phyloP scores from a whole-genome alignment of 2,113 vertebrate genomes.

The Columba livia region DNA sequence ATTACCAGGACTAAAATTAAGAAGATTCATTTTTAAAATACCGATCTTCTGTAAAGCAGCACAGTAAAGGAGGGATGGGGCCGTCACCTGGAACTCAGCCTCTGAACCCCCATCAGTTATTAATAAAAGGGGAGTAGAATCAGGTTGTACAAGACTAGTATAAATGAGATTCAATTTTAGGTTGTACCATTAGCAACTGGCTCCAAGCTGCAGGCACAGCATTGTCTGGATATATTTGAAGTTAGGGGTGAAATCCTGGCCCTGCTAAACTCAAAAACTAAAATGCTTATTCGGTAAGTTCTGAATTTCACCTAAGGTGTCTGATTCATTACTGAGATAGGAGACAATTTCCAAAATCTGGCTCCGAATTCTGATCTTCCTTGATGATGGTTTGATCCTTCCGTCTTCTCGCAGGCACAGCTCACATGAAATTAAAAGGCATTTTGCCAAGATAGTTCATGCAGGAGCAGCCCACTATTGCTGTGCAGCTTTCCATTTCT shows the following conservation, averaged over 20 bases:
- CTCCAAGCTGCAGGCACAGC: background rate
- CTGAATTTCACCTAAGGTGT: slow-evolving; percentile 34
- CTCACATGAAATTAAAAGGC: slow-evolving; percentile 49
- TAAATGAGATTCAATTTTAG: background rate
- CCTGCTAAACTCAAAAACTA: background rate
- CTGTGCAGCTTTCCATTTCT: background rate
- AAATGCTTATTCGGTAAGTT: slow-evolving; percentile 54
- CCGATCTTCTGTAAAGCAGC: background rate
- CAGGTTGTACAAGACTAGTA: background rate
- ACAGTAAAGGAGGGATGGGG: background rate
- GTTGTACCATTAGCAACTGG: background rate
- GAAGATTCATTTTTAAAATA: background rate
- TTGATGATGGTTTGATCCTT: slow-evolving; percentile 32
- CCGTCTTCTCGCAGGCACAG: slow-evolving; percentile 20
- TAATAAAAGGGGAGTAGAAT: background rate
- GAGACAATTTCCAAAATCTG: slow-evolving; percentile 44
- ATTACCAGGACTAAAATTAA: background rate
- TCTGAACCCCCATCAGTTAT: background rate
- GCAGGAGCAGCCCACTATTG: slow-evolving; percentile 6
- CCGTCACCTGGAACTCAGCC: background rate
- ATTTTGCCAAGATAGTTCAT: slow-evolving; percentile 34
- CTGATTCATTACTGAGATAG: slow-evolving; percentile 61
- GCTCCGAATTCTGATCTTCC: slow-evolving; percentile 41
- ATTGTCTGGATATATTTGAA: background rate
- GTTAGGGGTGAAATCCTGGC: slow-evolving; percentile 34